Conservation (phyloP, 1,140 invertebrate species). For the Coenobita brevimanus region DNA sequence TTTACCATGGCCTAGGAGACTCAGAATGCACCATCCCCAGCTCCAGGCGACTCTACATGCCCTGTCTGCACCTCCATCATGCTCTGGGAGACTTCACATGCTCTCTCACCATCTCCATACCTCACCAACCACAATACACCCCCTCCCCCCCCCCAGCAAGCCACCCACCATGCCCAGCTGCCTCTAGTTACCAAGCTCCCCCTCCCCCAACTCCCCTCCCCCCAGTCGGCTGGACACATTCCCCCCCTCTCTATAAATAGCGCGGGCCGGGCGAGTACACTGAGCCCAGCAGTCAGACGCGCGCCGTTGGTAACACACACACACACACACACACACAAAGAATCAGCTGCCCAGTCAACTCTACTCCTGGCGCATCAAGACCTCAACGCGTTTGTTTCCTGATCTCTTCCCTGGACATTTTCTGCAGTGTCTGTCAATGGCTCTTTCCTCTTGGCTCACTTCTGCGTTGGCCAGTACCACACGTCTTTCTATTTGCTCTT, state of each 20-base stretch:
- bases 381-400: not conserved
- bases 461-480: no score
- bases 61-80: not conserved
- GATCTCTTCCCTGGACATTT: not conserved
- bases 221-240: not conserved
- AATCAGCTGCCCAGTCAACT: not conserved
- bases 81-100: not conserved
- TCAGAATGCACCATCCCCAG: no score
- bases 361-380: not conserved
- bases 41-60: no score
- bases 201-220: not conserved
- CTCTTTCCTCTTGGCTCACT: no score
- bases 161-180: not conserved
- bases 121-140: not conserved
- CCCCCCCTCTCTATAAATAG: not conserved
- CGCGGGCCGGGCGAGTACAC: not conserved
- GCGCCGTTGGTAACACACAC: slow-evolving; percentile 18
- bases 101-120: not conserved
- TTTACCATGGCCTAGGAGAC: no score
- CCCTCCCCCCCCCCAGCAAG: not conserved
- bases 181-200: slow-evolving; percentile 23
- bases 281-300: not conserved
- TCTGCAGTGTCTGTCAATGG: no score
- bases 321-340: no score
- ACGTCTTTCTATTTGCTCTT: no score